Base-by-base conservation (phyloP, 2,113 vertebrate species). In the Bostrychus sinensis region DNA sequence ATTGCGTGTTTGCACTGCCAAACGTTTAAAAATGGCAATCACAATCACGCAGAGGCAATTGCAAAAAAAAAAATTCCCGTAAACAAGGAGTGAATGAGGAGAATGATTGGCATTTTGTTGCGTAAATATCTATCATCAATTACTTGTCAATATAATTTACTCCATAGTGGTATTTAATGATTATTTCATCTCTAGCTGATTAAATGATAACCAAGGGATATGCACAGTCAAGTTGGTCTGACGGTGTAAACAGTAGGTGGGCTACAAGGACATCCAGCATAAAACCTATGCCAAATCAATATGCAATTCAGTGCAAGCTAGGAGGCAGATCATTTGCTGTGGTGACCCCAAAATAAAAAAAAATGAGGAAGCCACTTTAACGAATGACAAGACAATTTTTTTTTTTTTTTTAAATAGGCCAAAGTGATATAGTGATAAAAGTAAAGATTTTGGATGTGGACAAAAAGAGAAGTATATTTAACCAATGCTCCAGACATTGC, bases 1-100 rank as follows among this genome's bases (percentile, higher is more conserved):
- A 36, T 5, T 55, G 17, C 6, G 28, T 20, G 16, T 17, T 12
- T 32, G 19, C 9, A 36, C 28, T 55, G 53, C 28, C 53, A 55
- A 55, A 54, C 7, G 16, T 7, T 11, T 54, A 54, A 42, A 54
- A 25, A 36, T 28, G 25, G 25, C 48, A 51, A 51, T 55, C 53
- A 55, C 53, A 55, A 55, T 36, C 36, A 55, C 5, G 20, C 53
- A 20, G 48, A 26, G 13, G 13, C 19, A 46, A 46, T 19, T 19
- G 28, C n/a, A 19, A 36, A 10, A 36, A 55, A 36, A 51, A 32
- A 3, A n/a, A 39, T 39, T 11, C 14, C 37, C 13, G 2, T 2
- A 28, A 51, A 25, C 5, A 50, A 16, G 7, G 5, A n/a, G 5
- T 7, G 48, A 51, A 51, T 22, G 20, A 5, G 0, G 20, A 25